Evolutionary conservation across 2,888 invertebrate genomes (phyloP).

Genomic region (Phortica magna): DNA sequence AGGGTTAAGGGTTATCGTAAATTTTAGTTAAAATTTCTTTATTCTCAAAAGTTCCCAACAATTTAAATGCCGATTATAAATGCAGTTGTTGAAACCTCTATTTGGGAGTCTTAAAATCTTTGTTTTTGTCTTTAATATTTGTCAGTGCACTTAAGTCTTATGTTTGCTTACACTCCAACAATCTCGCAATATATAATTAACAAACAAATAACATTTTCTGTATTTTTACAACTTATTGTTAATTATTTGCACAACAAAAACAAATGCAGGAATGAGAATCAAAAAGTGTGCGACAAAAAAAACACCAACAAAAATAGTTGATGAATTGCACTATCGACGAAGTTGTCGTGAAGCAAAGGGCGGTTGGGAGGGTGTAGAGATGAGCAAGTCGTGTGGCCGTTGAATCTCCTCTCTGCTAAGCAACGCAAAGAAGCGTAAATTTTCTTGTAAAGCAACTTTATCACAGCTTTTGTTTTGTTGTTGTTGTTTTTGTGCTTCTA

Average conservation of each 20-base stretch:
- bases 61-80: too few species aligned
- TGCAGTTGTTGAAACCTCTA: too few species aligned
- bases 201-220: background rate
- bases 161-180: background rate
- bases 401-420: background rate
- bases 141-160: too few species aligned
- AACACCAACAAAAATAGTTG: background rate
- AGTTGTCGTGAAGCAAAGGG: background rate
- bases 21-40: too few species aligned
- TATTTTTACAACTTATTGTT: background rate
- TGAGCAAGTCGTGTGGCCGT: background rate
- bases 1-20: too few species aligned
- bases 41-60: too few species aligned
- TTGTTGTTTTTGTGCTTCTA: background rate
- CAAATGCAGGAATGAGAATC: too few species aligned
- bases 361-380: too few species aligned
- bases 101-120: too few species aligned
- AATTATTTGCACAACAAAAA: background rate
- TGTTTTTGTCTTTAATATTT: too few species aligned
- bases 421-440: constrained; percentile 35
- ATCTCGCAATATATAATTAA: too few species aligned
- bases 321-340: background rate
- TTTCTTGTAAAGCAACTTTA: constrained; percentile 16
- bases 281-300: background rate
- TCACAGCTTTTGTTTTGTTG: background rate